A percentile compares a stretch with the other conserved stretches of the same genome.
phyloP scores from a whole-genome alignment of 1,140 invertebrate species.

The Caenorhabditis remanei region DNA sequence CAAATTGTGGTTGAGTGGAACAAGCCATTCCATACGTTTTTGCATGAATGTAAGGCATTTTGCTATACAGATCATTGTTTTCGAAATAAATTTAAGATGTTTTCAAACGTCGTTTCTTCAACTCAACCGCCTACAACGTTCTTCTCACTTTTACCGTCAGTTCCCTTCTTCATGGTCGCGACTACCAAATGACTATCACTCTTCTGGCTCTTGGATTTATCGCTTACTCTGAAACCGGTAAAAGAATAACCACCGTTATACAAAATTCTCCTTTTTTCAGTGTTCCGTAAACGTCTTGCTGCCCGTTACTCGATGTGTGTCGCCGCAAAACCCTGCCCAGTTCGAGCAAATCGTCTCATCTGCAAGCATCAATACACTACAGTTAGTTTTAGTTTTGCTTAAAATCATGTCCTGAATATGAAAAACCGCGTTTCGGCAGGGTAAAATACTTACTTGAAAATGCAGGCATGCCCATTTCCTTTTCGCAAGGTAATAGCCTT shows the following conservation, averaged over 20 bases:
- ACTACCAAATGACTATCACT: conserved; percentile 10
- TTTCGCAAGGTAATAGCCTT: too few relatives aligned
- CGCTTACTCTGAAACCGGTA: conserved; percentile 34
- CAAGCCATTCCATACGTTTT: conserved; percentile 9
- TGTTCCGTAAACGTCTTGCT: conserved; percentile 31
- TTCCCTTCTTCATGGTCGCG: conserved; percentile 1
- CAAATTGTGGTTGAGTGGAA: conserved; percentile 16
- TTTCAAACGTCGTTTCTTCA: conserved; percentile 5
- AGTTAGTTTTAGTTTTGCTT: neutral
- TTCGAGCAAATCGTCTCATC: neutral
- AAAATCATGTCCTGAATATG: too few relatives aligned
- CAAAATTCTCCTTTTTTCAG: neutral
- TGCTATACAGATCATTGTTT: neutral
- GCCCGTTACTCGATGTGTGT: conserved; percentile 22
- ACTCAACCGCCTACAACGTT: neutral
- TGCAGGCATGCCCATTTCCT: too few relatives aligned
- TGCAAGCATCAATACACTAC: neutral
- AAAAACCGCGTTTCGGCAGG: too few relatives aligned
- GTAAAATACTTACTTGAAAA: too few relatives aligned
- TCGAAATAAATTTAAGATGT: neutral
- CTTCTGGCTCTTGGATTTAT: conserved; percentile 36
- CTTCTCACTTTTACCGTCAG: conserved; percentile 17
- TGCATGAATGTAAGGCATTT: neutral
- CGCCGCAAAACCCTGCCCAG: neutral
- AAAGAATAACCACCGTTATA: neutral